Evolutionary conservation across 2,888 invertebrate species (phyloP).

Genomic region (Acleris sparsana): DNA sequence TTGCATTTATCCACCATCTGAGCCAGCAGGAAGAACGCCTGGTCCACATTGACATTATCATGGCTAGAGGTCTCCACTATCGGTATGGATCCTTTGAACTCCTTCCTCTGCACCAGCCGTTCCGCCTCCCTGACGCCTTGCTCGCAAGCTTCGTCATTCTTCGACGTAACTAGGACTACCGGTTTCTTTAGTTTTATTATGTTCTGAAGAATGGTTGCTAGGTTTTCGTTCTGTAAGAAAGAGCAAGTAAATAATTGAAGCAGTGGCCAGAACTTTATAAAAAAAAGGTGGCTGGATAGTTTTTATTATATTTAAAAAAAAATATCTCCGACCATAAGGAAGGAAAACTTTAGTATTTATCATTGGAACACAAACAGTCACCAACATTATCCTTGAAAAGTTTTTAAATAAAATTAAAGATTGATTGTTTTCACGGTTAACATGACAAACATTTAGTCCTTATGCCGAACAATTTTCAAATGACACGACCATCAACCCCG

Average conservation of each 20-base stretch:
- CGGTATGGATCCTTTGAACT: slow-evolving; percentile 94
- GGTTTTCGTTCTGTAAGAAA: slow-evolving; percentile 85
- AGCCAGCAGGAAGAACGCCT: slow-evolving; percentile 94
- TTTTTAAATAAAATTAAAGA: too few relatives aligned
- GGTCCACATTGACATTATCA: slow-evolving; percentile 97
- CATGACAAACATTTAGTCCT: too few relatives aligned
- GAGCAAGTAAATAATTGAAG: background rate
- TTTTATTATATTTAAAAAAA: too few relatives aligned
- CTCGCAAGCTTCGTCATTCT: slow-evolving; percentile 96
- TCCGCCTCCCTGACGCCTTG: slow-evolving; percentile 95
- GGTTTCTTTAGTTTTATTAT: slow-evolving; percentile 97
- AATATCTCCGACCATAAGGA: too few relatives aligned
- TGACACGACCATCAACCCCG: too few relatives aligned
- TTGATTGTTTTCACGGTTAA: too few relatives aligned
- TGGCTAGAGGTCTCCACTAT: slow-evolving; percentile 97
- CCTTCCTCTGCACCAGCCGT: slow-evolving; percentile 92
- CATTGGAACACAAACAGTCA: too few relatives aligned
- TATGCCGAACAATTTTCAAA: too few relatives aligned
- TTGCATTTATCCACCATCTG: slow-evolving; percentile 97
- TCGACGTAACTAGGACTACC: slow-evolving; percentile 96
- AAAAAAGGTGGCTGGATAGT: too few relatives aligned
- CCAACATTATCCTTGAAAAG: too few relatives aligned
- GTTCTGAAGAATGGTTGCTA: slow-evolving; percentile 92
- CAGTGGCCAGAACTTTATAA: background rate
- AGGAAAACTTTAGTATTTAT: too few relatives aligned